Evolutionary conservation across 1,140 invertebrate species (phyloP).

Genomic region (Sesamia nonagrioides): DNA sequence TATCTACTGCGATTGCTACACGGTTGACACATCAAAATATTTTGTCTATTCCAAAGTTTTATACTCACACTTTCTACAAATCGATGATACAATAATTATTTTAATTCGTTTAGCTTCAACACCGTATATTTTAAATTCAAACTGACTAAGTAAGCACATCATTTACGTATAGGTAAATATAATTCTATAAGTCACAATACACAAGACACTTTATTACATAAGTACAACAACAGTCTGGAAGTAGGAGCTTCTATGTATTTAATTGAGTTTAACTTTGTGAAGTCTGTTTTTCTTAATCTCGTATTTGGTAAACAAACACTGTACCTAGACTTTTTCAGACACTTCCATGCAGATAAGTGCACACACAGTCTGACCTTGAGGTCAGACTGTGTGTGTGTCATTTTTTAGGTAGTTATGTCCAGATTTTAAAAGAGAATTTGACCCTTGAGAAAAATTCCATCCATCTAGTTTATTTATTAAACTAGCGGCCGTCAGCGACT

Average conservation of each 20-base stretch:
- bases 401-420: too few species aligned
- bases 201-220: slow-evolving; percentile 43
- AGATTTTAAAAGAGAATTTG: too few species aligned
- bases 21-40: not conserved
- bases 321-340: too few species aligned
- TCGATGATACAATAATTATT: slow-evolving; percentile 23
- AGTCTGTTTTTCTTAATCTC: too few species aligned
- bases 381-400: too few species aligned
- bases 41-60: not conserved
- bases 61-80: not conserved
- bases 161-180: slow-evolving; percentile 28
- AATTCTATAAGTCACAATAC: slow-evolving; percentile 30
- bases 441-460: too few species aligned
- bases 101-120: not conserved
- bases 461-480: too few species aligned
- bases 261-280: too few species aligned
- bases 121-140: not conserved
- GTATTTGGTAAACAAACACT: too few species aligned
- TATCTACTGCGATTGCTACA: not conserved
- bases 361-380: too few species aligned
- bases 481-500: too few species aligned
- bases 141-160: slow-evolving; percentile 13
- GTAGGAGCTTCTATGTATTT: not conserved
- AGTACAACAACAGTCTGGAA: not conserved
- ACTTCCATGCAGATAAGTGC: too few species aligned